phyloP scores from a whole-genome alignment of 1,140 invertebrate genomes.

The Notospermus geniculatus region DNA sequence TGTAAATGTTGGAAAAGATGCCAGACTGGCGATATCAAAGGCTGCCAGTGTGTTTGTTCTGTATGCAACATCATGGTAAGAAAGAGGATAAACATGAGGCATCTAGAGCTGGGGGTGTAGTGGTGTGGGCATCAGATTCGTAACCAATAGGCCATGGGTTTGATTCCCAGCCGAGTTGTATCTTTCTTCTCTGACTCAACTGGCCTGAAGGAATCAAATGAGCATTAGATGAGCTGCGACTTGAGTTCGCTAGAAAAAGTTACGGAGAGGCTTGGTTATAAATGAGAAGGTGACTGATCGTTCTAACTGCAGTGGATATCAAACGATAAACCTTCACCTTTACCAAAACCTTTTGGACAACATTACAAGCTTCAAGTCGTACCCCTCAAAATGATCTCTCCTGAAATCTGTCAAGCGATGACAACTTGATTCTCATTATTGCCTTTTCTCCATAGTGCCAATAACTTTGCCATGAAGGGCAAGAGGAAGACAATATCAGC shows the following conservation, averaged over 20 bases:
- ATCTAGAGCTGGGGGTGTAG: no score
- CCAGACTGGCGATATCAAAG: constrained; percentile 79
- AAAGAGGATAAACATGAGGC: no score
- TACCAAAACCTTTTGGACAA: no score
- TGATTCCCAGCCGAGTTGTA: neutral
- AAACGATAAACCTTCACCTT: no score
- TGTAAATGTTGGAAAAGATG: constrained; percentile 79
- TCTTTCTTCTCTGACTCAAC: neutral
- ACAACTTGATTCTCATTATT: neutral
- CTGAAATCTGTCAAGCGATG: neutral
- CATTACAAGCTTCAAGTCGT: no score
- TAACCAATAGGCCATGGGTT: neutral
- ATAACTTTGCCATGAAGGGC: constrained; percentile 72
- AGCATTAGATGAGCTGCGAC: no score
- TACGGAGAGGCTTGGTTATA: no score
- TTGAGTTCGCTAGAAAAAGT: no score
- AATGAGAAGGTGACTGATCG: no score
- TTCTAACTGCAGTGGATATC: no score
- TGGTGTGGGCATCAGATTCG: neutral
- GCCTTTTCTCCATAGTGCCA: constrained; percentile 57
- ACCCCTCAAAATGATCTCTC: no score
- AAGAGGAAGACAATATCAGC: constrained; percentile 85
- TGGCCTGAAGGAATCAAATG: no score
- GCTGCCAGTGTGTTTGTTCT: constrained; percentile 80
- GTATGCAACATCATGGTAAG: constrained; percentile 71